Conservation (phyloP, 2,888 invertebrate species). For the Protonemura montana region DNA sequence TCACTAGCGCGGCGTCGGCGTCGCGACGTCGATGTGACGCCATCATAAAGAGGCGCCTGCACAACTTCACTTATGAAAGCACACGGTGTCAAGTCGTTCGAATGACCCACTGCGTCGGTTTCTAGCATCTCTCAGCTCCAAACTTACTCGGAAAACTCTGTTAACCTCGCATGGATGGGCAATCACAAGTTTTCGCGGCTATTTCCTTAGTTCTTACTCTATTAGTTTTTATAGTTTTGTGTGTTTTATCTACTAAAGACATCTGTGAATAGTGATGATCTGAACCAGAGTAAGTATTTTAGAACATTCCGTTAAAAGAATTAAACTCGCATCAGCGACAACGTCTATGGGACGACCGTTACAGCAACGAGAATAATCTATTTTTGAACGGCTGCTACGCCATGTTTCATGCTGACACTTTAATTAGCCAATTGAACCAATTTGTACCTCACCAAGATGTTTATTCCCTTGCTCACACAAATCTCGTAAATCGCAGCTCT, state of each 20-base stretch:
- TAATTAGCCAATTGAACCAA: not conserved
- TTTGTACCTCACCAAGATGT: not conserved
- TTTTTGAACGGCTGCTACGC: not conserved
- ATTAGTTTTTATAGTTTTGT: not conserved
- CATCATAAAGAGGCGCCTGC: not conserved
- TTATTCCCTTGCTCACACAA: not conserved
- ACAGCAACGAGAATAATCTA: too few species aligned
- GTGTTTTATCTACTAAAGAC: not conserved
- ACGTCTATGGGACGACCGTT: too few species aligned
- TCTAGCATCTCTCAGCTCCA: not conserved
- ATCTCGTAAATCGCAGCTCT: not conserved
- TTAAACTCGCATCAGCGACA: not conserved
- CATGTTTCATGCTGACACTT: not conserved
- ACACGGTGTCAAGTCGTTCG: not conserved
- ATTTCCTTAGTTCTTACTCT: not conserved
- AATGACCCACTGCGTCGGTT: not conserved
- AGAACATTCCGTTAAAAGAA: not conserved
- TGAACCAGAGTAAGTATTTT: not conserved
- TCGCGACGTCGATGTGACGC: not conserved
- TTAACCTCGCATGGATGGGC: not conserved
- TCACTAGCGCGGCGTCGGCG: not conserved
- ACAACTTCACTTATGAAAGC: not conserved
- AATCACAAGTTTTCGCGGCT: not conserved
- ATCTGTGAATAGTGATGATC: not conserved
- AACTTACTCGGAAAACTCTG: not conserved